Conservation (phyloP, 2,797 vertebrate genomes). For the Labroides dimidiatus region DNA sequence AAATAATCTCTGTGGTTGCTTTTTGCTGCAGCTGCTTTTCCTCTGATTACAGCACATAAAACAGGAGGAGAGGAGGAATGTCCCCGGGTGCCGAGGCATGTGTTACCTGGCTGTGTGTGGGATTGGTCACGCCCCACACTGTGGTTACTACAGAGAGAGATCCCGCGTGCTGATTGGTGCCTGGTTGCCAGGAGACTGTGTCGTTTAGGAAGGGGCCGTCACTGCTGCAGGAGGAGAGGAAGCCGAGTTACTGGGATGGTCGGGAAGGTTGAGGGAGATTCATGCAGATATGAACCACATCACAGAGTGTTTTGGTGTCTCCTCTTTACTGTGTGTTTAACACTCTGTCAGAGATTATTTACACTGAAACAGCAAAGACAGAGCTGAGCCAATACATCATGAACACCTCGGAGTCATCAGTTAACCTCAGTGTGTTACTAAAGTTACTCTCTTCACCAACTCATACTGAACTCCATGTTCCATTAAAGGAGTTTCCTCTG, state of each 20-base stretch:
- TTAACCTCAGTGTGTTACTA: slow-evolving; percentile 33
- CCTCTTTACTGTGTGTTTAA: neutral
- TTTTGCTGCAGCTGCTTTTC: neutral
- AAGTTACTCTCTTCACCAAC: slow-evolving; percentile 58
- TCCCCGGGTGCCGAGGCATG: slow-evolving; percentile 43
- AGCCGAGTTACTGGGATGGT: slow-evolving; percentile 48
- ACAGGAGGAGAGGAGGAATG: slow-evolving; percentile 11
- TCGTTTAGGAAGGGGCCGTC: slow-evolving; percentile 96
- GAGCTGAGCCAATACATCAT: neutral
- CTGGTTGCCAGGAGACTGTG: slow-evolving; percentile 92
- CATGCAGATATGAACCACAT: slow-evolving; percentile 14
- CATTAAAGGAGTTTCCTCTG: neutral
- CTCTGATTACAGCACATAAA: neutral
- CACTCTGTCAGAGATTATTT: slow-evolving; percentile 5
- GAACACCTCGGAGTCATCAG: slow-evolving; percentile 24
- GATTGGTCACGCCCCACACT: slow-evolving; percentile 97
- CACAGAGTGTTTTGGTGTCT: neutral
- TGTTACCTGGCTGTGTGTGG: slow-evolving; percentile 94
- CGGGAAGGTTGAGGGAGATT: slow-evolving; percentile 28
- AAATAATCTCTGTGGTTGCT: neutral
- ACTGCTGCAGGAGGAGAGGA: slow-evolving; percentile 80
- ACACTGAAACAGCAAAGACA: neutral
- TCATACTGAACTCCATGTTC: slow-evolving; percentile 4
- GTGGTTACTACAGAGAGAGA: slow-evolving; percentile 98
- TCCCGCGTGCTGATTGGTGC: slow-evolving; percentile 92